phyloP scores from a whole-genome alignment of 2,113 vertebrate genomes.

The Garra rufa region DNA sequence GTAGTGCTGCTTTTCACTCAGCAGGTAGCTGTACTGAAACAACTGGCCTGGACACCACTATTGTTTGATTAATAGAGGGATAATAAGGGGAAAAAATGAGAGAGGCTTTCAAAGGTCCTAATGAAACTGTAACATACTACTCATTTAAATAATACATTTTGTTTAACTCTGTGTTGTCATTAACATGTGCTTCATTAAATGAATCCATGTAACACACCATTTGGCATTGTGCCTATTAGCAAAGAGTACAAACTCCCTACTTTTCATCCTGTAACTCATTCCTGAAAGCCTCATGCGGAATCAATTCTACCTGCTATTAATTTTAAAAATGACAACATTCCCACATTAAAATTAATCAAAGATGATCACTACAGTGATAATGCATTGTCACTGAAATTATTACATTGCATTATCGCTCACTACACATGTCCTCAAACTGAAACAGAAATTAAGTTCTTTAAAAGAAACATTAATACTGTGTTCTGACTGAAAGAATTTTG shows the following conservation, averaged over 20 bases:
- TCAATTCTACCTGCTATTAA: neutral
- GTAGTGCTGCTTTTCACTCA: slow-evolving; percentile 18
- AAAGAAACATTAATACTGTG: neutral
- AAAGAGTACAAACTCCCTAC: neutral
- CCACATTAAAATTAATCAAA: neutral
- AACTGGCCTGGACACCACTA: slow-evolving; percentile 19
- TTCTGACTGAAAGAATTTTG: neutral
- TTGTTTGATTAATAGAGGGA: slow-evolving; percentile 4
- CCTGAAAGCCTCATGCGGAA: neutral
- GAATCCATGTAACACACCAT: neutral
- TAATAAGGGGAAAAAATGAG: neutral
- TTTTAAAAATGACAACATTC: neutral
- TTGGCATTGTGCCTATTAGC: neutral
- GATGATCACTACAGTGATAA: no score
- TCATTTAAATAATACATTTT: slow-evolving; percentile 13
- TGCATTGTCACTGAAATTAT: no score
- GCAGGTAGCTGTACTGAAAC: slow-evolving; percentile 15
- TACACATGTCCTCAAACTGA: neutral
- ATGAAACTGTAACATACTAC: neutral
- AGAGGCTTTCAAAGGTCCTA: slow-evolving; percentile 10
- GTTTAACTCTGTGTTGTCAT: slow-evolving; percentile 31
- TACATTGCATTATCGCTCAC: no score
- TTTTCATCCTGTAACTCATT: neutral
- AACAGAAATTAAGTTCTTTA: neutral
- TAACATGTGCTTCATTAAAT: slow-evolving; percentile 22